Evolutionary conservation across 2,113 vertebrate species (phyloP), one percentile per base, ranked within the genome.

Genomic region (Stegastes partitus): DNA sequence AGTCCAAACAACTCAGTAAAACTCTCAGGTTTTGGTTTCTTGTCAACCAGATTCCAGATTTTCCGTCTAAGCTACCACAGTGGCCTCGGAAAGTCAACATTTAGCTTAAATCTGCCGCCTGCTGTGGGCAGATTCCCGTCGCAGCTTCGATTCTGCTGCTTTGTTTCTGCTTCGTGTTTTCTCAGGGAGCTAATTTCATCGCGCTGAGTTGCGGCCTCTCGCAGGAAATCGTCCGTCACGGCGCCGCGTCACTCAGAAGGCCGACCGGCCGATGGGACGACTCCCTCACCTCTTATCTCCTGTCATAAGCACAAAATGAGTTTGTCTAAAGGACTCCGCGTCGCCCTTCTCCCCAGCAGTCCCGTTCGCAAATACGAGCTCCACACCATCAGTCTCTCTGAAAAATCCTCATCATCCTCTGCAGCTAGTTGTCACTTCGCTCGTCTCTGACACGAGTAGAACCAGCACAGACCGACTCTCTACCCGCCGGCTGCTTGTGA

Each of bases 231-330:
- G 66, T 50, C 25, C 1, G 49, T 45, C 14, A 23, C 47, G 0
- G 25, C 1, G 49, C 19, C 28, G n/a, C 26, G 14, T 28, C 66
- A 28, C 54, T 22, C 18, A 11, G 28, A 37, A n/a, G 65, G 58
- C 83, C 15, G 34, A 28, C 61, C 23, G 64, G 45, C 63, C 34
- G 5, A 28, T 1, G 26, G 9, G 75, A 23, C 69, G 68, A 50
- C 59, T 81, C 56, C 61, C 50, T 67, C 86, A 61, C 68, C 21
- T 64, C 72, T 77, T 69, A 68, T 74, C 69, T 85, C 45, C 73
- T 25, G 77, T 83, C 85, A 70, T n/a, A 11, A 73, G 58, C 68
- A 34, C 49, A 63, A 65, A 87, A 70, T 50, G 74, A 50, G 58
- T 84, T 78, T 68, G 39, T 80, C 61, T 75, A 50, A 83, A 83